These are phyloP conservation scores for Pseudococcus longispinus DNA, from an alignment of 2,888 invertebrate genomes.

Conservation along the genomic window DNA sequence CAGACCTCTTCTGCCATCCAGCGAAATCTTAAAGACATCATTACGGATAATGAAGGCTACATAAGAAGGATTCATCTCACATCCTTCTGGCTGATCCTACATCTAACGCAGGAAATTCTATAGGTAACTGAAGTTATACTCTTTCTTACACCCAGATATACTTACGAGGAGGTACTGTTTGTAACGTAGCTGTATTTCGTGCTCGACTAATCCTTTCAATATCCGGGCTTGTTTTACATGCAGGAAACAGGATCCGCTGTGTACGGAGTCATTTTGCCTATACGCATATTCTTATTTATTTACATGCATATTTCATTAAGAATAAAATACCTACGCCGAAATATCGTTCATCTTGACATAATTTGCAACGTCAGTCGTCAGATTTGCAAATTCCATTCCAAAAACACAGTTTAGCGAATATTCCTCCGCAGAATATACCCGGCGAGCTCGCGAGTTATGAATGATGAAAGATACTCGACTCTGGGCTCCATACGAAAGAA, in stretches of 20 bases:
- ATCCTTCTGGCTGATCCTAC: slow-evolving; percentile 54
- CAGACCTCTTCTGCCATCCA: slow-evolving; percentile 23
- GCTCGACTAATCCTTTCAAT: slow-evolving; percentile 51
- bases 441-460: neutral
- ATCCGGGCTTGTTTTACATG: slow-evolving; percentile 52
- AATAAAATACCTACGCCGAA: neutral
- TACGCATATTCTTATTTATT: slow-evolving; percentile 49
- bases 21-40: slow-evolving; percentile 57
- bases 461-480: neutral
- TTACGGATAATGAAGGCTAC: slow-evolving; percentile 55
- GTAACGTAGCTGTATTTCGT: slow-evolving; percentile 32
- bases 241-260: slow-evolving; percentile 17
- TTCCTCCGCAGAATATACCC: neutral
- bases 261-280: slow-evolving; percentile 10
- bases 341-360: neutral
- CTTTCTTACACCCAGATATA: neutral
- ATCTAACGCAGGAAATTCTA: slow-evolving; percentile 54
- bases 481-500: neutral
- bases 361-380: neutral
- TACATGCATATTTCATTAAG: neutral
- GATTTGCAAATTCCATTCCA: neutral
- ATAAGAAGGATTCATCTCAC: slow-evolving; percentile 53
- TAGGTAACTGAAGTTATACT: slow-evolving; percentile 46
- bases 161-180: neutral
- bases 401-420: neutral